These are phyloP conservation scores for Monochamus alternatus DNA, from an alignment of 2,888 invertebrate species.

Conservation along the genomic window DNA sequence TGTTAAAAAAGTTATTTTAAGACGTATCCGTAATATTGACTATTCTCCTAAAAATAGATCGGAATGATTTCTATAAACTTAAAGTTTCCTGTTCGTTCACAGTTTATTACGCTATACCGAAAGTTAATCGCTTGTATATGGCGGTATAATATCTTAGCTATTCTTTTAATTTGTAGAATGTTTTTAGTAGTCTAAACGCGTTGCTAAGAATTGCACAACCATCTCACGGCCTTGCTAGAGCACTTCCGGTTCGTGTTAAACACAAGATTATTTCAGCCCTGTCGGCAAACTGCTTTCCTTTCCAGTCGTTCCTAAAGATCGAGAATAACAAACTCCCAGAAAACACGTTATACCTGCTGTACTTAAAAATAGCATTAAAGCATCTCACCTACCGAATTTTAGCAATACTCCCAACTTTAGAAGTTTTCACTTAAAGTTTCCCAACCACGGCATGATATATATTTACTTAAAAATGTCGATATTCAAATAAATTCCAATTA, in stretches of 20 bases:
- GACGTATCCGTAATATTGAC: background rate
- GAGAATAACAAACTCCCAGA: slow-evolving; percentile 51
- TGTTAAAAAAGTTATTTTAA: background rate
- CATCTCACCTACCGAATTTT: slow-evolving; percentile 13
- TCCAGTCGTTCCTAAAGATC: slow-evolving; percentile 50
- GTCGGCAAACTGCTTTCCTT: slow-evolving; percentile 51
- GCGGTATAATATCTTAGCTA: slow-evolving; percentile 51
- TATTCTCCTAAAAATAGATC: background rate
- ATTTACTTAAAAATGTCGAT: too few species aligned
- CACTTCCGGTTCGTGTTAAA: slow-evolving; percentile 63
- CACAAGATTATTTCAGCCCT: slow-evolving; percentile 61
- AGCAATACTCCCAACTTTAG: background rate
- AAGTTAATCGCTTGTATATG: slow-evolving; percentile 21
- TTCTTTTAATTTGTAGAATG: slow-evolving; percentile 65
- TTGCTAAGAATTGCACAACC: slow-evolving; percentile 62
- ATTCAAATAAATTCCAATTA: too few species aligned
- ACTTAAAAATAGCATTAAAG: slow-evolving; percentile 44
- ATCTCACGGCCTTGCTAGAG: slow-evolving; percentile 61
- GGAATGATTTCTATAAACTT: slow-evolving; percentile 5
- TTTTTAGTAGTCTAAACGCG: slow-evolving; percentile 65
- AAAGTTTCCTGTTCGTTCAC: slow-evolving; percentile 13
- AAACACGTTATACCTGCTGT: slow-evolving; percentile 49
- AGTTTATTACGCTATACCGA: slow-evolving; percentile 5
- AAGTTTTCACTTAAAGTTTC: background rate
- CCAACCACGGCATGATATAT: too few species aligned